These are phyloP conservation scores for Scalopus aquaticus DNA, from an alignment of 2,113 vertebrate species.

Conservation along the genomic window DNA sequence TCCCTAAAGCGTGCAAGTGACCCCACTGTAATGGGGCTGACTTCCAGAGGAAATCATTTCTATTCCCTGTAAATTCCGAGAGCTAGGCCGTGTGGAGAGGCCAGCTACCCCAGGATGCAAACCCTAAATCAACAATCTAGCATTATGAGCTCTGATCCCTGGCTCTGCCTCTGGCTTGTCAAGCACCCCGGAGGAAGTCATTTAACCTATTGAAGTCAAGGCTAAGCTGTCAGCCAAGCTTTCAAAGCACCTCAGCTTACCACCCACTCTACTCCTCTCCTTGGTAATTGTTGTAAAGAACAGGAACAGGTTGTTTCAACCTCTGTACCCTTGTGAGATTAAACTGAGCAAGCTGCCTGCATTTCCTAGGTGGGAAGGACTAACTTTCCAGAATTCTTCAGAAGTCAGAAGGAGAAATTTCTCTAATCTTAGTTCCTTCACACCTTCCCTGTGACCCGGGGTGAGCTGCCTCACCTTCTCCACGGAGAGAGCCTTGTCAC, in stretches of 20 bases:
- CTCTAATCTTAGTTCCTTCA: neutral
- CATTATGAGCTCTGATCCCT: constrained; percentile 19
- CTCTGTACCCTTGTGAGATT: constrained; percentile 49
- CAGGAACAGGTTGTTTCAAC: constrained; percentile 53
- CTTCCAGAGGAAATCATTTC: neutral
- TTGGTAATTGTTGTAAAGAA: constrained; percentile 31
- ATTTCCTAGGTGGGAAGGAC: neutral
- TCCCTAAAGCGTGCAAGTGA: neutral
- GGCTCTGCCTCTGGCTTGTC: constrained; percentile 50
- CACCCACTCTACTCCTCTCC: constrained; percentile 57
- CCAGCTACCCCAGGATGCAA: neutral
- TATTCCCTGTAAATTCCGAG: neutral
- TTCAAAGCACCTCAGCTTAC: constrained; percentile 49
- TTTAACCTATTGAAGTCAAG: constrained; percentile 37
- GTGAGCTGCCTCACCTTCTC: neutral
- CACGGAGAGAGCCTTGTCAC: neutral
- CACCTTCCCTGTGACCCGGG: neutral
- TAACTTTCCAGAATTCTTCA: neutral
- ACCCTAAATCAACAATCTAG: neutral
- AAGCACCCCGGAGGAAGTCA: constrained; percentile 1
- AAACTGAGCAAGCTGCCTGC: neutral
- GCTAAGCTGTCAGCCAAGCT: constrained; percentile 58
- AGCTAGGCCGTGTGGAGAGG: neutral
- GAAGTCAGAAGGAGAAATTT: neutral
- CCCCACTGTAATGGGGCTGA: neutral